Conservation (phyloP, 2,113 vertebrate genomes). For the Urocitellus parryii region DNA sequence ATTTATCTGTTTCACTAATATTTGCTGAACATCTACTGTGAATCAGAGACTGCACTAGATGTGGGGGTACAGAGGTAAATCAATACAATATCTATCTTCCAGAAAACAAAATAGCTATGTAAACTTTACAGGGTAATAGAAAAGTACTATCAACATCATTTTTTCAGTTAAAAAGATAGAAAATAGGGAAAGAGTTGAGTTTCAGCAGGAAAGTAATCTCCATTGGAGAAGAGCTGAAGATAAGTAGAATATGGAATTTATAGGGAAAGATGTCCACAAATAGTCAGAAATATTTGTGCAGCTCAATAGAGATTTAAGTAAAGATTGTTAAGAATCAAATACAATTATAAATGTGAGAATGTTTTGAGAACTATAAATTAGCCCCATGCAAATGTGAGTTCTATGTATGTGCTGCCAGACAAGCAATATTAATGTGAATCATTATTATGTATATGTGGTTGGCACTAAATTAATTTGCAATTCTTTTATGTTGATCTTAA, state of each 20-base stretch:
- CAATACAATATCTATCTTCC: not conserved
- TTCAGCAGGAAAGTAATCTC: not conserved
- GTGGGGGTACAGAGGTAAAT: not conserved
- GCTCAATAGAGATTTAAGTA: not conserved
- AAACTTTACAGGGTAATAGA: not conserved
- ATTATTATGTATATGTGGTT: not conserved
- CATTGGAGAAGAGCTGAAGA: not conserved
- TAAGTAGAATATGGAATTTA: not conserved
- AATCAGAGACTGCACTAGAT: not conserved
- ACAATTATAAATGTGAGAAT: not conserved
- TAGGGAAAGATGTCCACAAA: not conserved
- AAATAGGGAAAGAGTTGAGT: not conserved
- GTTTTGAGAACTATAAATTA: not conserved
- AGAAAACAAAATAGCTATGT: not conserved
- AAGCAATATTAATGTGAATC: not conserved
- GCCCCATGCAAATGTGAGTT: not conserved
- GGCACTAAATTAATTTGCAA: constrained; percentile 1
- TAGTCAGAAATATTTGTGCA: not conserved
- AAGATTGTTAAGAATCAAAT: not conserved
- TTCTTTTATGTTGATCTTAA: constrained; percentile 29
- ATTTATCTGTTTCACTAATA: not conserved
- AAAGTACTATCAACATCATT: not conserved
- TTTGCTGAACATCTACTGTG: not conserved
- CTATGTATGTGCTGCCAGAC: not conserved
- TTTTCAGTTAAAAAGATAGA: not conserved